Conservation (phyloP, 2,888 invertebrate genomes). For the Druceiella hillmani region DNA sequence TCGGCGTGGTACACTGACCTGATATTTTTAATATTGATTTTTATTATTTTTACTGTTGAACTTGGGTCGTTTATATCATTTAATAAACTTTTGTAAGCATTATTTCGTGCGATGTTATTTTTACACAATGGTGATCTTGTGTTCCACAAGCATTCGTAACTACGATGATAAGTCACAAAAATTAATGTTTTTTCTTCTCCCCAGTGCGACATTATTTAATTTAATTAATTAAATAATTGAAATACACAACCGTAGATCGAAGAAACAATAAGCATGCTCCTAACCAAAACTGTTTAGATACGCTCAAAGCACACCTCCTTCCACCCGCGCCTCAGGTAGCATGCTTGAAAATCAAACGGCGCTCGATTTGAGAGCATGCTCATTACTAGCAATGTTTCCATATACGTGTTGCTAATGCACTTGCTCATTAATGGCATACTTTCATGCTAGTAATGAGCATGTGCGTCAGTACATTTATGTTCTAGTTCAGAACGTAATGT, state of each 20-base stretch:
- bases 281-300: conserved; percentile 14
- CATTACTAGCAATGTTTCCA: conserved; percentile 15
- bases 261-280: conserved; percentile 9
- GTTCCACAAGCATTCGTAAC: conserved; percentile 10
- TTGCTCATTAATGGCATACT: too few relatives aligned
- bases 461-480: too few relatives aligned
- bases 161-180: conserved; percentile 10
- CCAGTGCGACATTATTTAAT: conserved; percentile 14
- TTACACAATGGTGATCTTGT: conserved; percentile 15
- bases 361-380: conserved; percentile 19
- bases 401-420: too few relatives aligned
- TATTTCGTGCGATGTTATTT: conserved; percentile 23
- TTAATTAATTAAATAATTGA: too few relatives aligned
- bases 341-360: conserved; percentile 20
- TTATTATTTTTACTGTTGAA: conserved; percentile 17
- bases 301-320: conserved; percentile 15
- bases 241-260: too few relatives aligned
- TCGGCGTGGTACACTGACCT: conserved; percentile 20
- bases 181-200: conserved; percentile 15
- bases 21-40: conserved; percentile 18
- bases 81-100: conserved; percentile 16
- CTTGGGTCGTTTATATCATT: conserved; percentile 12
- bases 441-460: too few relatives aligned
- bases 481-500: too few relatives aligned
- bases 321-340: conserved; percentile 22